Evolutionary conservation across 2,797 vertebrate species (phyloP).

Genomic region (Percopsis omiscomaycus): DNA sequence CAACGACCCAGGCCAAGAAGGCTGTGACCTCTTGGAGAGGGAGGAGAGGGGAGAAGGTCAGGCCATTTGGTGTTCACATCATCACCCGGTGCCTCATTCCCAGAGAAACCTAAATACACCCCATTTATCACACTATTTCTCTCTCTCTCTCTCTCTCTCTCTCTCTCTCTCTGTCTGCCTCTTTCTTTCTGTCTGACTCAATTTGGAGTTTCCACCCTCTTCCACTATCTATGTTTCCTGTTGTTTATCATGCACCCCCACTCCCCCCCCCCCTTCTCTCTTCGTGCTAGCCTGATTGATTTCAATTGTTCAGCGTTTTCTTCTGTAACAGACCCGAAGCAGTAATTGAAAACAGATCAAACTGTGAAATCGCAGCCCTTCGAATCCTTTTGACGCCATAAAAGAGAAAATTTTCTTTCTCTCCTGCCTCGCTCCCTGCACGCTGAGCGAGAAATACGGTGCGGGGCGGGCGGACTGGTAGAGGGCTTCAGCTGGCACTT

Average conservation of each 20-base stretch:
- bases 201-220: not conserved
- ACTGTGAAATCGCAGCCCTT: slow-evolving; percentile 67
- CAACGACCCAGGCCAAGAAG: slow-evolving; percentile 24
- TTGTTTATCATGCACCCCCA: not conserved
- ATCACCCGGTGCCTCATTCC: slow-evolving; percentile 47
- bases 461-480: slow-evolving; percentile 31
- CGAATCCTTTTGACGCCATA: slow-evolving; percentile 60
- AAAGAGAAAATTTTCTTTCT: slow-evolving; percentile 49
- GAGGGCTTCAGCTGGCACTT: slow-evolving; percentile 40
- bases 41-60: not conserved
- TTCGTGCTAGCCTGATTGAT: slow-evolving; percentile 53
- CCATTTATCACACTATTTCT: slow-evolving; percentile 46
- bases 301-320: slow-evolving; percentile 67
- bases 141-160: slow-evolving; percentile 30
- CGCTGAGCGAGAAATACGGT: slow-evolving; percentile 53
- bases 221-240: slow-evolving; percentile 18
- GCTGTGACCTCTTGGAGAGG: slow-evolving; percentile 36
- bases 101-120: slow-evolving; percentile 60
- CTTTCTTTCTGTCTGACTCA: not conserved
- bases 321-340: slow-evolving; percentile 29
- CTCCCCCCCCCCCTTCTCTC: slow-evolving; percentile 18
- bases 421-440: slow-evolving; percentile 27
- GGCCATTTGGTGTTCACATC: slow-evolving; percentile 39
- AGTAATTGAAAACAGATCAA: slow-evolving; percentile 78
- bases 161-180: slow-evolving; percentile 4